Conservation (phyloP, 2,888 invertebrate genomes). For the Nemotelus nigrinus region DNA sequence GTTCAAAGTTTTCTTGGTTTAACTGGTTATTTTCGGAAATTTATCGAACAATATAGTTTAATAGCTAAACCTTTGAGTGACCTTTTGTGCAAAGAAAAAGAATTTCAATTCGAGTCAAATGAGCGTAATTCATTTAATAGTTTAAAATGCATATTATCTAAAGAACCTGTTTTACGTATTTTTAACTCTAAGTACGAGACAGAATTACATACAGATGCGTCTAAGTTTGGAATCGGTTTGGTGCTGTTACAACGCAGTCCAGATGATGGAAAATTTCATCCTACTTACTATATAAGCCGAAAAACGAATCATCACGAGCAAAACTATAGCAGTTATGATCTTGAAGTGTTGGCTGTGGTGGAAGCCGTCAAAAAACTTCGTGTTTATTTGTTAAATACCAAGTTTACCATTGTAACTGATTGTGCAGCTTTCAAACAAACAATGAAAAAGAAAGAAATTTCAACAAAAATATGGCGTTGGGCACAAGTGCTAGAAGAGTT, state of each 20-base stretch:
- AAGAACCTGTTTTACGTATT: slow-evolving; percentile 48
- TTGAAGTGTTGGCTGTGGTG: slow-evolving; percentile 47
- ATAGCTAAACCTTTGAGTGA: slow-evolving; percentile 58
- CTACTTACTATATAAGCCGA: slow-evolving; percentile 12
- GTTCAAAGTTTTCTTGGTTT: slow-evolving; percentile 58
- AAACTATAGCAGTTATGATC: slow-evolving; percentile 52
- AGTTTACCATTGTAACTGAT: slow-evolving; percentile 44
- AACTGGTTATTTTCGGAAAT: slow-evolving; percentile 59
- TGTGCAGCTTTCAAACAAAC: too few relatives aligned
- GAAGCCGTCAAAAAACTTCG: slow-evolving; percentile 41
- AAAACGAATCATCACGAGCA: slow-evolving; percentile 10
- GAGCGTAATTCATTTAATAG: slow-evolving; percentile 52
- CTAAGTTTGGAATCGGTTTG: slow-evolving; percentile 51
- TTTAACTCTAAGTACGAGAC: slow-evolving; percentile 49
- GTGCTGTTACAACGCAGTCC: slow-evolving; percentile 50
- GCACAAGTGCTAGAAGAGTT: background rate
- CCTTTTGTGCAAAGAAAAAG: slow-evolving; percentile 43
- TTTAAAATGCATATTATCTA: slow-evolving; percentile 26
- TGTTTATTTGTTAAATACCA: slow-evolving; percentile 49
- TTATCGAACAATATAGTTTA: slow-evolving; percentile 55
- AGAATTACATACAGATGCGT: slow-evolving; percentile 53
- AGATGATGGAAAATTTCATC: slow-evolving; percentile 18
- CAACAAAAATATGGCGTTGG: background rate
- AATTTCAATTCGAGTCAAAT: slow-evolving; percentile 52
- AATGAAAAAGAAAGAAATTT: too few relatives aligned